Conservation (phyloP, 1,140 invertebrate genomes). For the Phthorimaea operculella region DNA sequence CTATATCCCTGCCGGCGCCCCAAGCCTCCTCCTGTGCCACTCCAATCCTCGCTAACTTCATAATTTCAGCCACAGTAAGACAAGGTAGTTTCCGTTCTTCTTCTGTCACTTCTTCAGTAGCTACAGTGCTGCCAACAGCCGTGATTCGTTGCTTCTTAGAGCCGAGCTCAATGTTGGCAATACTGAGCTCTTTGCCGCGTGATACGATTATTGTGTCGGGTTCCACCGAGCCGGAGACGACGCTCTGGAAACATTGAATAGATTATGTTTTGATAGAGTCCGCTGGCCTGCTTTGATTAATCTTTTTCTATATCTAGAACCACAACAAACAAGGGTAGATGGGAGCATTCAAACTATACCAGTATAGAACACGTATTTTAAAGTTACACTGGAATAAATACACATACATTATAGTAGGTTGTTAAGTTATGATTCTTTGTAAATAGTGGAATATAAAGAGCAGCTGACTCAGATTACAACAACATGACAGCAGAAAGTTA, state of each 20-base stretch:
- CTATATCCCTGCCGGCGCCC: conserved; percentile 77
- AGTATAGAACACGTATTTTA: no score
- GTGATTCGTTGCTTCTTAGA: conserved; percentile 69
- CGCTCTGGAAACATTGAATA: conserved; percentile 69
- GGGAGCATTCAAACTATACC: no score
- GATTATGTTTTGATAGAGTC: no score
- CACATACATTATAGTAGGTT: no score
- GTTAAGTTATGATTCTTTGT: no score
- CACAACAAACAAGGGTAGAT: no score
- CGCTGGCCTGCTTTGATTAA: no score
- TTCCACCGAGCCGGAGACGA: conserved; percentile 80
- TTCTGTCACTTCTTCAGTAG: conserved; percentile 45
- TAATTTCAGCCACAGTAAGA: conserved; percentile 62
- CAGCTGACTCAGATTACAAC: no score
- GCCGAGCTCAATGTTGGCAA: conserved; percentile 67
- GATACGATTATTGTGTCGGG: conserved; percentile 77
- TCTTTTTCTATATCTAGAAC: no score
- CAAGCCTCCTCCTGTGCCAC: conserved; percentile 73
- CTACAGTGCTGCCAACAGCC: conserved; percentile 45
- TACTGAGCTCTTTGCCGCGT: conserved; percentile 60
- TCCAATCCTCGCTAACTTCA: conserved; percentile 69
- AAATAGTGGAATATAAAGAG: no score
- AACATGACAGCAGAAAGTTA: no score
- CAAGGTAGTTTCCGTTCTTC: conserved; percentile 58
- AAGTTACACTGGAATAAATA: no score